These are phyloP conservation scores for Gila orcuttii DNA, from an alignment of 2,113 vertebrate genomes.

Conservation along the genomic window DNA sequence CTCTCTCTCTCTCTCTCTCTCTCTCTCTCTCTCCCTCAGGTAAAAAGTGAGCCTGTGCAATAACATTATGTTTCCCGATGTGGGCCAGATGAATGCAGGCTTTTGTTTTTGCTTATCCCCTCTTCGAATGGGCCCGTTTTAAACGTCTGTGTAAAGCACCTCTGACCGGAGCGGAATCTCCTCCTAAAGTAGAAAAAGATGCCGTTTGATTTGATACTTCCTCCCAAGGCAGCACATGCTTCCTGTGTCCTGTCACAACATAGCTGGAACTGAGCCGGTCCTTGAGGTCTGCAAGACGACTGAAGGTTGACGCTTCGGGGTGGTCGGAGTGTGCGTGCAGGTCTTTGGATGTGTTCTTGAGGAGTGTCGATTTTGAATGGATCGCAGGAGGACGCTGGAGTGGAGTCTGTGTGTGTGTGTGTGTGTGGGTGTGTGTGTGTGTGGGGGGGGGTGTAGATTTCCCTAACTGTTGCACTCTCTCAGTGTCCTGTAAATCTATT, in stretches of 20 bases:
- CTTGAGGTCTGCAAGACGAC: constrained; percentile 52
- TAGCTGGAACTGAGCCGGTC: constrained; percentile 67
- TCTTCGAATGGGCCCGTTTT: constrained; percentile 53
- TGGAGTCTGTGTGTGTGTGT: constrained; percentile 45
- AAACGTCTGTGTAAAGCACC: constrained; percentile 55
- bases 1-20: constrained; percentile 5
- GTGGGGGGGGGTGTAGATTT: constrained; percentile 62
- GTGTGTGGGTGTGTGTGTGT: too few species aligned
- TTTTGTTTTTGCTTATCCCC: constrained; percentile 61
- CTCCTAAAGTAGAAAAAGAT: constrained; percentile 64
- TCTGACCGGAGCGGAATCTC: constrained; percentile 58
- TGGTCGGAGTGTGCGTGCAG: constrained; percentile 61
- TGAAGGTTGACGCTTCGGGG: constrained; percentile 66
- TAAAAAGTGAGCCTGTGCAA: constrained; percentile 60
- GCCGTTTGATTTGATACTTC: constrained; percentile 78
- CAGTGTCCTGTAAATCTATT: constrained; percentile 39
- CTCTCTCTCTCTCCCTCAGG: constrained; percentile 39
- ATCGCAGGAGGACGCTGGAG: constrained; percentile 64
- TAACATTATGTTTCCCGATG: constrained; percentile 55
- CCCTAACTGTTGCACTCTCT: constrained; percentile 50
- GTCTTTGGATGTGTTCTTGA: constrained; percentile 38
- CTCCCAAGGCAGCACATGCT: constrained; percentile 69
- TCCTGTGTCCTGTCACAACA: constrained; percentile 74
- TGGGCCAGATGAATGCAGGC: constrained; percentile 60
- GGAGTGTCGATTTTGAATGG: constrained; percentile 57